phyloP scores from a whole-genome alignment of 2,888 invertebrate genomes.

The Caenorhabditis zanzibari region DNA sequence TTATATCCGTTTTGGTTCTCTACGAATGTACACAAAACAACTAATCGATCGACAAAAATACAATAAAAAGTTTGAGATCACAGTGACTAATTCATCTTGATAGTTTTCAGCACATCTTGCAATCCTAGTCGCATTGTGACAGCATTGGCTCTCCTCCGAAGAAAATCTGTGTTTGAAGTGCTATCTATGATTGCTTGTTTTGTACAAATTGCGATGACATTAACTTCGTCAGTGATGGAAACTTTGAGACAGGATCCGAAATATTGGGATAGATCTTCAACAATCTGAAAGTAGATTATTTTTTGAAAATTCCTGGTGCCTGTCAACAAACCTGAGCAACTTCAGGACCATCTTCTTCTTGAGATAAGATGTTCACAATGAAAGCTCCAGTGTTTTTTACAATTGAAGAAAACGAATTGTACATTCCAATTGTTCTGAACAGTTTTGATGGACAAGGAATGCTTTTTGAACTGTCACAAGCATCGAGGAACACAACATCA shows the following conservation, averaged over 20 bases:
- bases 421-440: constrained; percentile 64
- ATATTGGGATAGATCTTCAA: constrained; percentile 42
- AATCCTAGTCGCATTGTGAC: constrained; percentile 60
- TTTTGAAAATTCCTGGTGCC: too few relatives aligned
- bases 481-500: constrained; percentile 79
- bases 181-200: constrained; percentile 56
- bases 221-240: constrained; percentile 62
- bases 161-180: constrained; percentile 46
- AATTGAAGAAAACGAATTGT: constrained; percentile 57
- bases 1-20: constrained; percentile 16
- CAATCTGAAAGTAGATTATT: constrained; percentile 62
- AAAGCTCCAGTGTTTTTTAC: constrained; percentile 58
- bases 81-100: constrained; percentile 42
- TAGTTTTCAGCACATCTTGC: constrained; percentile 58
- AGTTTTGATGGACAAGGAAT: constrained; percentile 76
- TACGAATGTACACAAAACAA: constrained; percentile 18
- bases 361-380: constrained; percentile 65
- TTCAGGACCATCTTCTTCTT: constrained; percentile 40
- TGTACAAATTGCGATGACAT: constrained; percentile 62
- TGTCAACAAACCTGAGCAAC: constrained; percentile 19
- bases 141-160: constrained; percentile 54
- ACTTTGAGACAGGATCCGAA: constrained; percentile 66
- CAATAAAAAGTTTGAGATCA: constrained; percentile 5
- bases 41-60: not conserved
- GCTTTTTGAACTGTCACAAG: constrained; percentile 73